Base-by-base conservation (phyloP, 1,140 invertebrate species). In the Saxidomus purpurata region DNA sequence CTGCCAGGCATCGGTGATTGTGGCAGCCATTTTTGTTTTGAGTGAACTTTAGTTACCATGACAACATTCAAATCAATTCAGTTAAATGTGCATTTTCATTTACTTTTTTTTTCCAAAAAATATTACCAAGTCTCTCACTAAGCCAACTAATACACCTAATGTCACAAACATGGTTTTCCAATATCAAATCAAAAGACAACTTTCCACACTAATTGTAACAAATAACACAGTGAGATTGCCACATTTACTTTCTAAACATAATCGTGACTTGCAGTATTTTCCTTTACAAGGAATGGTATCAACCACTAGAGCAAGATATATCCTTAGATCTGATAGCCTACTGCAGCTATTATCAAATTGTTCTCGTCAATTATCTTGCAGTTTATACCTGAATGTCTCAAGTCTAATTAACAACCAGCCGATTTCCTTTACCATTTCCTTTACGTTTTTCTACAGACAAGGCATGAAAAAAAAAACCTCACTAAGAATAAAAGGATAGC, bases 21-120 rank as follows among this genome's bases (percentile, higher is more conserved):
- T 43, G 71, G 59, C 38, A 52, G 47, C 69, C 85, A 87, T 76
- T 59, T 87, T 63, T 87, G 43, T 47, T 87, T 87, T 36, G 80
- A 38, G 67, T 38, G 67, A 15, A 71, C 22, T 38, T 71, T 71
- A 1, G 67, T 71, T 38, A 71, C 67, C 67, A 71, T 71, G 36
- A 28, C 71, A 76, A 76, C 43, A 49, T 28, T 49, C 28, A 76
- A 31, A 47, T 1, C 25, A 43, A 74, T 13, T n/a, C 69, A 74
- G 3, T 74, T 8, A 40, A 31, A 34, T 34, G 19, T 11, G 25
- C 0, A 8, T 47, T 71, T 71, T 17, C 34, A 71, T 71, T n/a
- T n/a, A n/a, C n/a, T 2, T 38, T 19, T 71, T 38, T 13, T 38
- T 38, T 31, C 11, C 3, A 71, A 71, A 71, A 17, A 38, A 15